Percentiles rank a stretch among this genome's conserved stretches.
These are phyloP conservation scores for Lasioglossum pauxillum DNA, from an alignment of 2,888 invertebrate species.

Conservation along the genomic window DNA sequence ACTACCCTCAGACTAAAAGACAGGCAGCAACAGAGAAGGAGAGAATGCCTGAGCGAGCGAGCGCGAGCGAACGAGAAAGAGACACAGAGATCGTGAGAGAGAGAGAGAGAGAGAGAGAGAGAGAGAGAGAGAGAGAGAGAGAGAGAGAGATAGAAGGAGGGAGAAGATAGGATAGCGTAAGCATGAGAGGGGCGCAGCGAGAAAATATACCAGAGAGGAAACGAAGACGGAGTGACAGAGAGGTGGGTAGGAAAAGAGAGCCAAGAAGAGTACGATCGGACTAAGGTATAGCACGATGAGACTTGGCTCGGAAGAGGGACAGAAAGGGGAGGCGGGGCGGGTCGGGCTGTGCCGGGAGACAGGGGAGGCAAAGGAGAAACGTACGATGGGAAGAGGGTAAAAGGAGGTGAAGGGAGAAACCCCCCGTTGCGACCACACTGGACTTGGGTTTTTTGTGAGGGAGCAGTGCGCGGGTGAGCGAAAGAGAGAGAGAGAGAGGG, in stretches of 20 bases:
- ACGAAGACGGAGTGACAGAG: constrained; percentile 30
- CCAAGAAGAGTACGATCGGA: constrained; percentile 64
- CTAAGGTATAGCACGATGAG: constrained; percentile 72
- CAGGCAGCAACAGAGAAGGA: constrained; percentile 25
- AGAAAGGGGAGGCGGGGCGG: constrained; percentile 55
- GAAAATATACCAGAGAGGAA: constrained; percentile 29
- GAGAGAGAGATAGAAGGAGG: constrained; percentile 1
- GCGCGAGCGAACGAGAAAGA: background rate
- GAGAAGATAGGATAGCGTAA: background rate
- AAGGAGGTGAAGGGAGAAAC: constrained; percentile 78
- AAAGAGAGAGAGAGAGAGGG: constrained; percentile 20
- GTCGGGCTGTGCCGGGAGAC: constrained; percentile 42
- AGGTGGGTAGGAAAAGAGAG: constrained; percentile 39
- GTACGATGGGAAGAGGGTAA: constrained; percentile 76
- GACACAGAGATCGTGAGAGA: background rate
- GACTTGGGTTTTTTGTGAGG: constrained; percentile 80
- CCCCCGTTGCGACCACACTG: constrained; percentile 82
- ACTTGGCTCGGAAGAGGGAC: constrained; percentile 64
- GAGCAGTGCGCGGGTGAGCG: constrained; percentile 64
- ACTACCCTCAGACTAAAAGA: constrained; percentile 59
- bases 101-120: background rate
- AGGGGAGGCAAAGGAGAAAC: constrained; percentile 64
- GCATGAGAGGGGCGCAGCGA: constrained; percentile 19
- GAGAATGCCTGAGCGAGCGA: background rate
- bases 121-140: background rate